Base-by-base conservation (phyloP, 2,797 vertebrate species). In the Myripristis jacobus region DNA sequence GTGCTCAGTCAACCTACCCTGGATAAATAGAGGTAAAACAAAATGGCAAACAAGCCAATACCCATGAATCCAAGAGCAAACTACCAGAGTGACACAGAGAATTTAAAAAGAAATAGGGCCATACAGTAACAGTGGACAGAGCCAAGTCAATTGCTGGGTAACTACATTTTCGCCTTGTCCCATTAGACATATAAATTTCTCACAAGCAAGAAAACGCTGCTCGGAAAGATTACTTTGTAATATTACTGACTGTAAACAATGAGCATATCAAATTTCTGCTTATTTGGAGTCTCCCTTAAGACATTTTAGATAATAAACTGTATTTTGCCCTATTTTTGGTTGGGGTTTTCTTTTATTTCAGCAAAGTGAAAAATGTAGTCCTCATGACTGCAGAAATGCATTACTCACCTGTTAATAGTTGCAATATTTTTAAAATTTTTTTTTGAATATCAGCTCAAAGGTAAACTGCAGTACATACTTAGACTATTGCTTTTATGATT, bases 31-130 rank as follows among this genome's bases (percentile, higher is more conserved):
- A 79, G 24, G 19, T 21, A 41, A 62, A 73, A 48, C 67, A 75
- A 73, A 72, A 78, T 46, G 74, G 47, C 70, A 83, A 80, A 81
- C 41, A 57, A 78, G 57, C 59, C 74, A 80, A 81, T 66, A 64
- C 56, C 63, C 62, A 60, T 21, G 54, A 82, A 85, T 83, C 76
- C 71, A 56, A 59, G 38, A 76, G 70, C 61, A 80, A 85, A 82
- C 70, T 48, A 44, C 15, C 60, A 31, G 66, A 64, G 56, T 44
- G 74, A 62, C 56, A 56, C 46, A 50, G 80, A 70, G 50, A 21
- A 31, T 75, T 52, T 70, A 67, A 63, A 29, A 57, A 75, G 55
- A 76, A 25, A 38, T 24, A 31, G 66, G 47, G 25, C 53, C 24
- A 1, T n/a, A 66, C 43, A 75, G 43, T 59, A 54, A 47, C 41